phyloP scores from a whole-genome alignment of 2,797 vertebrate species.

The Gallirallus australis region DNA sequence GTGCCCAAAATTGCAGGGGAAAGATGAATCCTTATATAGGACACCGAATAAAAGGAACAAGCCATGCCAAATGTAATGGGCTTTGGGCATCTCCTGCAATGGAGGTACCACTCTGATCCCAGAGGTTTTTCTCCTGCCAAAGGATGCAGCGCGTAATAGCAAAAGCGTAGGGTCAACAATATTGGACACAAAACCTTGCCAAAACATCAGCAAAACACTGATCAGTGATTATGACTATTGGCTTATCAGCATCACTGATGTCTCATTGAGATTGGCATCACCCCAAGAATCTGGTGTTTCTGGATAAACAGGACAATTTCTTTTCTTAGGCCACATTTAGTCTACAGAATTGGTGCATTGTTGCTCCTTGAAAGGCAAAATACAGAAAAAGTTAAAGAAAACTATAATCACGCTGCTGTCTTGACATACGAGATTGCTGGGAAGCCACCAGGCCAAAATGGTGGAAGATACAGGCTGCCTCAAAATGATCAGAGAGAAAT shows the following conservation, averaged over 20 bases:
- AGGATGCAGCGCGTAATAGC: not conserved
- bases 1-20: not conserved
- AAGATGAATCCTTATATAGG: not conserved
- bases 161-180: not conserved
- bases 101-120: not conserved
- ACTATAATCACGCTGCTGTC: not conserved
- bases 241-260: not conserved
- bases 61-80: not conserved
- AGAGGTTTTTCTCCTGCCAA: not conserved
- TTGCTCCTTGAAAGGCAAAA: conserved; percentile 26
- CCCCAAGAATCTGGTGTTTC: conserved; percentile 9
- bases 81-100: not conserved
- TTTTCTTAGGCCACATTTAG: not conserved
- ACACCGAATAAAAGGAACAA: not conserved
- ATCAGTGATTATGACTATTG: not conserved
- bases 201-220: conserved; percentile 3
- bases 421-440: not conserved
- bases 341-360: not conserved
- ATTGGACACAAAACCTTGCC: not conserved
- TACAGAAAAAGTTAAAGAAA: conserved; percentile 14
- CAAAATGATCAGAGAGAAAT: not conserved
- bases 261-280: not conserved
- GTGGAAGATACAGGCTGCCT: not conserved
- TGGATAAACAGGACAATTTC: not conserved
- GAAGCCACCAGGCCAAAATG: not conserved